Evolutionary conservation across 2,113 vertebrate genomes (phyloP), one percentile per base, ranked within the genome.

Genomic region (Phylloscopus whistleri): DNA sequence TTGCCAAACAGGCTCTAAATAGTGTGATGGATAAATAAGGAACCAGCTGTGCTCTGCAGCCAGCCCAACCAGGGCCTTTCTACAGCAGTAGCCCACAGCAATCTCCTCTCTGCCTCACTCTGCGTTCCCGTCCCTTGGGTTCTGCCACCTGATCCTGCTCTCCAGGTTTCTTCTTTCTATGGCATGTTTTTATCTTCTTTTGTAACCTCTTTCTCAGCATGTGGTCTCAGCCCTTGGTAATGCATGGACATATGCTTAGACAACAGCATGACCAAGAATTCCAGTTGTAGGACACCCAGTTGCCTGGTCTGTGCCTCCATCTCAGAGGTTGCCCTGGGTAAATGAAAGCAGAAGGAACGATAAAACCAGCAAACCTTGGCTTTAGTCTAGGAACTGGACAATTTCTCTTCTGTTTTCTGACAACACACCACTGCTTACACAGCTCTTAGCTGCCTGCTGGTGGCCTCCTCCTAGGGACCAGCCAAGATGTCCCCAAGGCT

Each of bases 331-430:
- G 72, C 43, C 72, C 89, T 89, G 53, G 39, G 90, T 81, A 95
- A 94, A 78, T 46, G 41, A 89, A 91, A 93, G 56, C 75, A 90
- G 64, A 94, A 95, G 56, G 44, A 78, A 88, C 2, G 31, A 75
- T 58, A 70, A 94, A 87, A 62, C 21, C 75, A 91, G 68, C 17
- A 92, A 92, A 78, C 46, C 33, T 68, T 84, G 66, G n/a, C 59
- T 94, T 89, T 89, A 6, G 3, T 62, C 37, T 67, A 30, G 28
- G 27, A 93, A 51, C 49, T 79, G 79, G 58, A 80, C 55, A 48
- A 46, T 82, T 92, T 96, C 51, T 90, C 33, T 49, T 92, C 78
- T 94, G 24, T 76, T 86, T 95, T 91, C 70, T 93, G 78, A 92
- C 58, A 88, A 60, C 35, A 73, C 49, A 37, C 43, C 2, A 1